Evolutionary conservation across 2,797 vertebrate species (phyloP), one percentile per base, ranked within the genome.

Genomic region (Sebastes itinus): DNA sequence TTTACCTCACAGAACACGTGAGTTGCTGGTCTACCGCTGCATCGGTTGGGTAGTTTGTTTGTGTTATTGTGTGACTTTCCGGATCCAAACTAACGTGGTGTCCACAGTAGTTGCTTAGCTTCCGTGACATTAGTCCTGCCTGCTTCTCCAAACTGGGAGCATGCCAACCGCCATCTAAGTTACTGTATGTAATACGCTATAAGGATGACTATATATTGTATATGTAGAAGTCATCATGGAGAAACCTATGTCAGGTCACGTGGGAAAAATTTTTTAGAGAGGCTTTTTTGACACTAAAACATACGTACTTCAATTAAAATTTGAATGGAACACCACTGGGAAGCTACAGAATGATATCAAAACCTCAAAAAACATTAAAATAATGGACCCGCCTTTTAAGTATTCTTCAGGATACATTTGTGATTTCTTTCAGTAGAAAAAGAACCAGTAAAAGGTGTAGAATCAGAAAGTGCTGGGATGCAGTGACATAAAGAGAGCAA

Each of bases 401-500:
- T 16, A 33, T 58, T 25, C 13, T 59, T 49, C 20, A 35, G 11
- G 55, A 27, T 27, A 20, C 3, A 3, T 64, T 35, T 23, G 18
- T 22, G 18, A 59, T 55, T 68, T 46, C 5, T 2, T 35, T 23
- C 4, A 32, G 55, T 12, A 12, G 8, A 32, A 16, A 23, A 28
- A 14, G 16, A 33, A 30, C 25, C 9, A 12, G 8, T 9, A 7
- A 63, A 71, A 73, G 2, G 38, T 27, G 32, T 8, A 33, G 11
- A 38, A 49, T 55, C 33, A 28, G 63, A 81, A 70, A 66, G 38
- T 7, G 72, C 35, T 0, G 12, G 33, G 10, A 35, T 65, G 71
- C 73, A 63, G 42, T 13, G n/a, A 25, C 28, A 49, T 25, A 42
- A 75, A 83, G 14, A 35, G 61, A 76, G 63, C 20, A 74, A 10